These are phyloP conservation scores for Tragopan temminckii DNA, from an alignment of 2,797 vertebrate genomes.

Conservation along the genomic window DNA sequence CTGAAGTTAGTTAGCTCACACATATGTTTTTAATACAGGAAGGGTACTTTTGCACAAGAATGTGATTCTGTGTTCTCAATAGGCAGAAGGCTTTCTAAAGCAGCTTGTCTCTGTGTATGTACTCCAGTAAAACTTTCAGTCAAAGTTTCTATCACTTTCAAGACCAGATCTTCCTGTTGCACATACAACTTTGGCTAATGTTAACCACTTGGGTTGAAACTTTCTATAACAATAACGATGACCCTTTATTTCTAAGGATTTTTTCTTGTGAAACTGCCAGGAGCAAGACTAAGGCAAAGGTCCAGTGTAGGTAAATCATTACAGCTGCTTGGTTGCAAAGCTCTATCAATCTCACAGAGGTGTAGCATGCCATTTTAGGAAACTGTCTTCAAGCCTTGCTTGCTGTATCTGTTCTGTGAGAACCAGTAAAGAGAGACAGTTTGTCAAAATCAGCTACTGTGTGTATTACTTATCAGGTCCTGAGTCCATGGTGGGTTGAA, in stretches of 20 bases:
- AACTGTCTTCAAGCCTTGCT: fast-evolving
- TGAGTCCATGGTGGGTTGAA: neutral
- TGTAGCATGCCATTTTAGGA: neutral
- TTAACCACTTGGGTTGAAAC: neutral
- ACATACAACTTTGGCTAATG: neutral
- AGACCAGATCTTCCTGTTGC: neutral
- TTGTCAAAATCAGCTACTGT: neutral
- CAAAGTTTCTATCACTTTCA: neutral
- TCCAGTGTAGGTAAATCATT: neutral
- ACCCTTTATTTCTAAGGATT: neutral
- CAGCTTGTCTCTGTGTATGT: neutral
- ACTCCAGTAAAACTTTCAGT: neutral
- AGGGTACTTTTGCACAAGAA: neutral
- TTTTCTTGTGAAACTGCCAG: neutral
- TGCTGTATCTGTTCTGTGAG: fast-evolving
- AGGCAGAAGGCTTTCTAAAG: neutral
- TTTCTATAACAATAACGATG: neutral
- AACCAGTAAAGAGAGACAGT: neutral
- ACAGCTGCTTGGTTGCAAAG: neutral
- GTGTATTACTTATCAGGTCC: neutral
- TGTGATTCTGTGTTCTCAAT: neutral
- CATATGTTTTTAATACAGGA: neutral
- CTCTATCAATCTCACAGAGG: neutral
- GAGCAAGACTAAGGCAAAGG: neutral
- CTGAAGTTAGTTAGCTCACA: neutral